Base-by-base conservation (phyloP, 2,113 vertebrate genomes). In the Condylura cristata region DNA sequence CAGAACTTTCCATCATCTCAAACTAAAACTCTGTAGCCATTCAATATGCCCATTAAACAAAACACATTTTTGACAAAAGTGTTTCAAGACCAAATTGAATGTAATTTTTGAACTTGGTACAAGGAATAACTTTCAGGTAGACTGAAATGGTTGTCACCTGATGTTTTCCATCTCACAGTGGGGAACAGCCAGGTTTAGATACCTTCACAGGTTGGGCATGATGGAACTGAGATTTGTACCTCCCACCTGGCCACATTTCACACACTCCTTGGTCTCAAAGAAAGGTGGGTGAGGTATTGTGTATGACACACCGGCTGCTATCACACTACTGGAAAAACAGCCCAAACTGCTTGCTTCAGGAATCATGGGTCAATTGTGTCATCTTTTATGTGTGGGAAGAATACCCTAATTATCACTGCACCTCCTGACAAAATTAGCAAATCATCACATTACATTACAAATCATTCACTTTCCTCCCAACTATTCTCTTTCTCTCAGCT, bases 301-400 rank as follows among this genome's bases (percentile, higher is more conserved):
- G 34, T 6, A 37, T 95, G 95, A 89, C 80, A 89, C 17, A 65
- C 0, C 0, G 2, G 39, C 46, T 51, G 68, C 39, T 60, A 53
- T 88, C 85, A 70, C 41, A 53, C 24, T 51, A 95, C 93, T 82
- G 83, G 94, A 95, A 96, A 95, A 96, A 89, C 97, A 95, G 93
- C 89, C 86, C 91, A 39, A 94, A 86, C 86, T 17, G 71, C 93
- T 83, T 65, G 41, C 16, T 17, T 58, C 72, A 44, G 30, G 48
- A 75, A 63, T 92, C 53, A 18, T 72, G 68, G 68, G 85, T 87
- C 95, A 78, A 26, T 68, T 86, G 74, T 93, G 70, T 95, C 94
- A 93, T 90, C 82, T 68, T 66, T n/a, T n/a, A n/a, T 70, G 86
- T 79, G 89, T 92, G 65, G 93, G 91, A 91, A 75, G 89, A 75